A percentile compares a stretch with the other conserved stretches of the same genome.
phyloP scores from a whole-genome alignment of 2,113 vertebrate genomes.

The Cyprichromis sp. region DNA sequence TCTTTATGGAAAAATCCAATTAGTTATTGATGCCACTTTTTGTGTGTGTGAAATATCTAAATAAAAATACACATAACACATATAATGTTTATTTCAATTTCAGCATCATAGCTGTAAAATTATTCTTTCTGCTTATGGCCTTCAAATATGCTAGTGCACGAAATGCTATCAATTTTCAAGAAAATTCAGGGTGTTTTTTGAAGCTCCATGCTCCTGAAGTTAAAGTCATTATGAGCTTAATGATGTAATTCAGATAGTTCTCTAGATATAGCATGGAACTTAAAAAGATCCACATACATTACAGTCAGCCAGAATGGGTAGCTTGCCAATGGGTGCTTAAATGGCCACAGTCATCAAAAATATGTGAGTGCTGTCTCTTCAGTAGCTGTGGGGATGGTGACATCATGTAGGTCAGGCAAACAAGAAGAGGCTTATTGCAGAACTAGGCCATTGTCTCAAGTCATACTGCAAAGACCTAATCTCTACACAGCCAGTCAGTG shows the following conservation, averaged over 20 bases:
- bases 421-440: conserved; percentile 16
- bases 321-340: not conserved
- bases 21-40: not conserved
- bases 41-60: not conserved
- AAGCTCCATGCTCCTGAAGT: not conserved
- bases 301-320: not conserved
- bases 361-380: not conserved
- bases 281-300: not conserved
- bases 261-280: not conserved
- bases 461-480: conserved; percentile 2
- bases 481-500: not conserved
- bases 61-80: not conserved
- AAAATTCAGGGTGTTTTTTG: not conserved
- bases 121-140: not conserved
- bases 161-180: not conserved
- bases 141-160: not conserved
- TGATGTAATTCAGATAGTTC: not conserved
- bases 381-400: not conserved
- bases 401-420: not conserved
- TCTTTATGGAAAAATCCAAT: not conserved
- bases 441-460: conserved; percentile 10
- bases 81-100: not conserved
- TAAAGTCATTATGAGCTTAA: not conserved
- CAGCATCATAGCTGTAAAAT: not conserved
- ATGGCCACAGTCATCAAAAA: not conserved